These are phyloP conservation scores for Platycheirus rosarum DNA, from an alignment of 2,888 invertebrate species.

Conservation along the genomic window DNA sequence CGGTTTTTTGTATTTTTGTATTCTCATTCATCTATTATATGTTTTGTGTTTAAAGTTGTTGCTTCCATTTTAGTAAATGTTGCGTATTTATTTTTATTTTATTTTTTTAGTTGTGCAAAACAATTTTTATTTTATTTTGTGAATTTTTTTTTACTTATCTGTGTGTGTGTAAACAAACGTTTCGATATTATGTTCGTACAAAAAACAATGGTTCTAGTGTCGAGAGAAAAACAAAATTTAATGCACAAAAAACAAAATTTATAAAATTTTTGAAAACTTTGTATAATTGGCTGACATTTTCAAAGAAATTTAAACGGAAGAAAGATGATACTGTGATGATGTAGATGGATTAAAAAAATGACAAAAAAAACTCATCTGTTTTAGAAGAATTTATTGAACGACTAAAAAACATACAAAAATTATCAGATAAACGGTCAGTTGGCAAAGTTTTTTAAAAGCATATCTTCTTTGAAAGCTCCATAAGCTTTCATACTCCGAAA, in stretches of 20 bases:
- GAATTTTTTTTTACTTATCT: slow-evolving; percentile 13
- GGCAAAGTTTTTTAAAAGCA: too few relatives aligned
- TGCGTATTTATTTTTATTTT: slow-evolving; percentile 34
- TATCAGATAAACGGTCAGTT: too few relatives aligned
- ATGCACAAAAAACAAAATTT: slow-evolving; percentile 10
- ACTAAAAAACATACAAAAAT: too few relatives aligned
- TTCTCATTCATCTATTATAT: slow-evolving; percentile 15
- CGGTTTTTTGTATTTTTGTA: slow-evolving; percentile 6
- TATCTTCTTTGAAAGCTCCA: too few relatives aligned
- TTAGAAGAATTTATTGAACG: too few relatives aligned
- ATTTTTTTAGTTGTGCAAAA: slow-evolving; percentile 29
- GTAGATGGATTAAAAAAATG: slow-evolving; percentile 5
- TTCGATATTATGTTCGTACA: slow-evolving; percentile 16
- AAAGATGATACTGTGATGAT: slow-evolving; percentile 13
- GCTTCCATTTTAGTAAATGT: slow-evolving; percentile 55
- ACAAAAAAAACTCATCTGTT: too few relatives aligned
- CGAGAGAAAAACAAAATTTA: slow-evolving; percentile 36
- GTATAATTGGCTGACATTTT: slow-evolving; percentile 45
- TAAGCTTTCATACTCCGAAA: too few relatives aligned
- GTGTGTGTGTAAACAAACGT: slow-evolving; percentile 25
- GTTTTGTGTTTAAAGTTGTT: slow-evolving; percentile 40
- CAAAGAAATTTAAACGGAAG: slow-evolving; percentile 60
- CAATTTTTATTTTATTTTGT: not conserved
- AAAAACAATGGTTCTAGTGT: slow-evolving; percentile 64
- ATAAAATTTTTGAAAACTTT: not conserved